These are phyloP conservation scores for Clarias fuscus DNA, from an alignment of 2,797 vertebrate genomes.

Conservation along the genomic window DNA sequence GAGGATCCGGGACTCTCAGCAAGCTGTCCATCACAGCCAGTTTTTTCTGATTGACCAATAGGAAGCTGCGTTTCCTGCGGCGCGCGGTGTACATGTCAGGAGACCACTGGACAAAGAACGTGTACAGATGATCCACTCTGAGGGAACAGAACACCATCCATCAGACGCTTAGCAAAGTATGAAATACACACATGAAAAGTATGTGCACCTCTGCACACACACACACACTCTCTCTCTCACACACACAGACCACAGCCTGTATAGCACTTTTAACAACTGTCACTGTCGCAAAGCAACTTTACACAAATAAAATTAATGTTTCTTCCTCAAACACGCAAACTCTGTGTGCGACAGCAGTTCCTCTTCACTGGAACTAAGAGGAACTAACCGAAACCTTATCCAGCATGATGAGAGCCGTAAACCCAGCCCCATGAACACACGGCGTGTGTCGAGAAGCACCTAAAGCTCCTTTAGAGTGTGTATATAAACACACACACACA, in stretches of 20 bases:
- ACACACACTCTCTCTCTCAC: no score
- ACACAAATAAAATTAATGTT: background rate
- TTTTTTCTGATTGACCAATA: background rate
- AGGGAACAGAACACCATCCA: background rate
- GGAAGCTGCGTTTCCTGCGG: background rate
- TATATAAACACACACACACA: no score
- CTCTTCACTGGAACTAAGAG: background rate
- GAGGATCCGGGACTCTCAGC: background rate
- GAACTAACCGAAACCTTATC: background rate
- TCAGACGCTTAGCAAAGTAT: background rate
- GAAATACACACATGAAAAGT: background rate
- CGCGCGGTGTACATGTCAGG: background rate
- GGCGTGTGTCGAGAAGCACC: no score
- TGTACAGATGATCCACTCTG: constrained; percentile 36
- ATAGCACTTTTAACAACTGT: no score
- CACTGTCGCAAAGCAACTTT: no score
- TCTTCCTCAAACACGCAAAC: background rate
- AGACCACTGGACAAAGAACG: constrained; percentile 26
- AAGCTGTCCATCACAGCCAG: constrained; percentile 12
- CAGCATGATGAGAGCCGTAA: background rate
- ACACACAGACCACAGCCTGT: background rate
- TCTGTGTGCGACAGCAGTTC: background rate
- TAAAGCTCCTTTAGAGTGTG: no score
- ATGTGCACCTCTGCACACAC: background rate
- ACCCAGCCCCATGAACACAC: background rate